Base-by-base conservation (phyloP, 2,888 invertebrate species). In the Polydrusus tereticollis region DNA sequence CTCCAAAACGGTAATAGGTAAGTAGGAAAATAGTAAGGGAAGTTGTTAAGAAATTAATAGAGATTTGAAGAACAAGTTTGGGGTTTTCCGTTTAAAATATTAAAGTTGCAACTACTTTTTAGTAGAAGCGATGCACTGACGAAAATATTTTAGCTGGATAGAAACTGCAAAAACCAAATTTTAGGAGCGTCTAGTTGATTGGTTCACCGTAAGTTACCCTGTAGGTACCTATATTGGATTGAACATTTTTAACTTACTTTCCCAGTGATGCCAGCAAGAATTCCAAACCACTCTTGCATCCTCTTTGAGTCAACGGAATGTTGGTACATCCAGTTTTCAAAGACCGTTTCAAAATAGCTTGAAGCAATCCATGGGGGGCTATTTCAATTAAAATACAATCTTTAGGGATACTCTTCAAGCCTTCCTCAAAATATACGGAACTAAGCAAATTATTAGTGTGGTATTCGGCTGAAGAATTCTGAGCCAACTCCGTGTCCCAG, bases 331-430 rank as follows among this genome's bases (percentile, higher is more conserved):
- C 90, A 63, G 90, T 86, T 78, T 88, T 87, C 47, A 97, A 85
- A 0, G 95, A 93, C 45, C 95, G 88, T 74, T 93, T 91, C 6
- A 97, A 87, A 79, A 97, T 95, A 0, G 96, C 93, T 82, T 96
- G 96, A 33, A 97, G 88, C 0, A 97, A 88, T 6, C 95, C 93
- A 79, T 97, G 97, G 0, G 97, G 97, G 0, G 97, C 96, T 65
- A 97, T 91, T 85, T 97, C 97, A 74, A 97, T 92, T 4, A 92
- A 90, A 69, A 97, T 88, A 0, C 96, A 95, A 82, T 95, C 92
- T 58, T 89, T 88, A 0, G 95, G 96, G 77, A 97, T 92, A 78
- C 93, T 89, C 16, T 88, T 88, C 6, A 94, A 88, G 0, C 94
- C 93, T 85, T 97, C 96, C 82, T 96, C 94, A 83, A 95, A 95